Evolutionary conservation across 2,888 invertebrate genomes (phyloP).

Genomic region (Thymelicus acteon): DNA sequence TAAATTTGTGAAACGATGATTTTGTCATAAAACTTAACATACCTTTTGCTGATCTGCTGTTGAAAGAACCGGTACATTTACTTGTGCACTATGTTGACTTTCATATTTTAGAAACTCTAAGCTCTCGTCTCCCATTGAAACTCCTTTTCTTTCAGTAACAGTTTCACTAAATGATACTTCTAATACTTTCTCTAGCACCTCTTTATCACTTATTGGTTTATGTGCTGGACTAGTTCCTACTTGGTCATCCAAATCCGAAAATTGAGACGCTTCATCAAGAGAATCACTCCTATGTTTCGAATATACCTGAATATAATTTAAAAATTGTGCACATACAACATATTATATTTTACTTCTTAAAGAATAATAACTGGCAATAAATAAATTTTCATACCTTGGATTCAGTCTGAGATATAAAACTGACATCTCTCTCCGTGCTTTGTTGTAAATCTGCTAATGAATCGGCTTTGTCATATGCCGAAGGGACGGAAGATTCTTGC

Average conservation of each 20-base stretch:
- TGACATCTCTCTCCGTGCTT: slow-evolving; percentile 78
- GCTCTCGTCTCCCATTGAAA: slow-evolving; percentile 55
- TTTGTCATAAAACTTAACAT: slow-evolving; percentile 25
- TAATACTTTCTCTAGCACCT: slow-evolving; percentile 51
- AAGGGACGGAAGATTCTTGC: slow-evolving; percentile 71
- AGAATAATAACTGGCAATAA: not conserved
- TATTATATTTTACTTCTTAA: too few species aligned
- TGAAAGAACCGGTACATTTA: slow-evolving; percentile 50
- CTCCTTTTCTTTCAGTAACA: slow-evolving; percentile 49
- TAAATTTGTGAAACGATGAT: too few species aligned
- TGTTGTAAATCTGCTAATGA: slow-evolving; percentile 78
- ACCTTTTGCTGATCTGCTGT: slow-evolving; percentile 66
- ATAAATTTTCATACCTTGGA: slow-evolving; percentile 65
- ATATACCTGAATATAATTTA: slow-evolving; percentile 58
- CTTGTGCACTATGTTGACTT: slow-evolving; percentile 68
- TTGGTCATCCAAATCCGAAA: slow-evolving; percentile 81
- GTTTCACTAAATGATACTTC: slow-evolving; percentile 41
- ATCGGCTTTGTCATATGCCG: slow-evolving; percentile 74
- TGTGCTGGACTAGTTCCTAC: slow-evolving; percentile 74
- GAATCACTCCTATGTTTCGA: slow-evolving; percentile 81
- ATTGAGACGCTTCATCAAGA: slow-evolving; percentile 78
- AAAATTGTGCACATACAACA: not conserved
- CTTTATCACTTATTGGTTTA: slow-evolving; percentile 57
- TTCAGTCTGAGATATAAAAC: slow-evolving; percentile 80
- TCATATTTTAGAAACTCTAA: slow-evolving; percentile 72